Evolutionary conservation across 2,113 vertebrate species (phyloP).

Genomic region (Alectura lathami): DNA sequence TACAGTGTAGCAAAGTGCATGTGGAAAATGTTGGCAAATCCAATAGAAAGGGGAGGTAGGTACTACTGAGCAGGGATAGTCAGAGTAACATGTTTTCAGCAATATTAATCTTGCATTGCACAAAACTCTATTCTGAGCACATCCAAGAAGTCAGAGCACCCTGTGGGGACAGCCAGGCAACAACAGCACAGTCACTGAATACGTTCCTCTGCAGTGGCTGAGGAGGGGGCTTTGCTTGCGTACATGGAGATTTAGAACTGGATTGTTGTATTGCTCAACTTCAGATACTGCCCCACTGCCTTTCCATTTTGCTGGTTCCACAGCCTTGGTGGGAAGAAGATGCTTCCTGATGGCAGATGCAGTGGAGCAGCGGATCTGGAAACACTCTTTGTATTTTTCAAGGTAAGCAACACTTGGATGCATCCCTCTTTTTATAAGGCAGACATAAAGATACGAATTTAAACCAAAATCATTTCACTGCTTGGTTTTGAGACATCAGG

Average conservation of each 20-base stretch:
- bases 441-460: not conserved
- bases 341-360: not conserved
- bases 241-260: rapidly evolving
- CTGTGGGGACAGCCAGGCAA: not conserved
- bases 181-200: not conserved
- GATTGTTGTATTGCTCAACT: not conserved
- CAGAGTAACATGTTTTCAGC: not conserved
- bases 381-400: not conserved
- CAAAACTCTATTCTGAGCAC: not conserved
- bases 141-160: not conserved
- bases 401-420: not conserved
- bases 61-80: not conserved
- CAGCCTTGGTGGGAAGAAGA: not conserved
- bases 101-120: not conserved
- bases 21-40: not conserved
- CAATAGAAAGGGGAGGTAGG: not conserved
- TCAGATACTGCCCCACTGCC: not conserved
- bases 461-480: not conserved
- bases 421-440: not conserved
- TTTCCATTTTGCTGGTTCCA: not conserved
- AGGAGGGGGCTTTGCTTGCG: not conserved
- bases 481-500: not conserved
- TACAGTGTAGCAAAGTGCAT: no score
- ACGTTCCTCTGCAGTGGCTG: not conserved
- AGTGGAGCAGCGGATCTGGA: not conserved